These are phyloP conservation scores for Diadegma fenestrale DNA, from an alignment of 2,888 invertebrate genomes.

Conservation along the genomic window DNA sequence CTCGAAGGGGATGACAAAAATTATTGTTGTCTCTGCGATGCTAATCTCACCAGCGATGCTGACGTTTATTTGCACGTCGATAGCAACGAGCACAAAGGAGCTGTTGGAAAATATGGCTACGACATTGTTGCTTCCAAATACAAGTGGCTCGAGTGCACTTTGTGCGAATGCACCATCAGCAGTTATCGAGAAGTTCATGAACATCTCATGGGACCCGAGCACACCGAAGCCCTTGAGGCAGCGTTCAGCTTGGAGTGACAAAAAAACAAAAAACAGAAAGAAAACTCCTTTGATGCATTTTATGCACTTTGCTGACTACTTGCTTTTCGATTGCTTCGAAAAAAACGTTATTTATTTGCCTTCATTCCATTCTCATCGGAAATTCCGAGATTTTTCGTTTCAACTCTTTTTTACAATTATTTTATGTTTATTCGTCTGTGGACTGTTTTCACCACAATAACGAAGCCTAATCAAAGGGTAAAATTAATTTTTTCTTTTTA, in stretches of 20 bases:
- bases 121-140: not conserved
- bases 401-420: not conserved
- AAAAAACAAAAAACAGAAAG: not conserved
- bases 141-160: not conserved
- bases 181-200: not conserved
- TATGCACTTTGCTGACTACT: not conserved
- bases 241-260: not conserved
- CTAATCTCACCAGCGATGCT: not conserved
- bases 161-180: constrained; percentile 2
- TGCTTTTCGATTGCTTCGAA: not conserved
- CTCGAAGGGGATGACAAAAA: not conserved
- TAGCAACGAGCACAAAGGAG: not conserved
- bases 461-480: not conserved
- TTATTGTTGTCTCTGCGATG: not conserved
- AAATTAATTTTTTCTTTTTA: not conserved
- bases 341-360: not conserved
- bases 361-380: not conserved
- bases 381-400: not conserved
- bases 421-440: not conserved
- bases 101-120: not conserved
- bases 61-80: not conserved
- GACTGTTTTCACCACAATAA: not conserved
- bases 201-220: not conserved
- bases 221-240: not conserved
- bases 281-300: not conserved